Base-by-base conservation (phyloP, 2,797 vertebrate genomes). In the Poecilia picta region DNA sequence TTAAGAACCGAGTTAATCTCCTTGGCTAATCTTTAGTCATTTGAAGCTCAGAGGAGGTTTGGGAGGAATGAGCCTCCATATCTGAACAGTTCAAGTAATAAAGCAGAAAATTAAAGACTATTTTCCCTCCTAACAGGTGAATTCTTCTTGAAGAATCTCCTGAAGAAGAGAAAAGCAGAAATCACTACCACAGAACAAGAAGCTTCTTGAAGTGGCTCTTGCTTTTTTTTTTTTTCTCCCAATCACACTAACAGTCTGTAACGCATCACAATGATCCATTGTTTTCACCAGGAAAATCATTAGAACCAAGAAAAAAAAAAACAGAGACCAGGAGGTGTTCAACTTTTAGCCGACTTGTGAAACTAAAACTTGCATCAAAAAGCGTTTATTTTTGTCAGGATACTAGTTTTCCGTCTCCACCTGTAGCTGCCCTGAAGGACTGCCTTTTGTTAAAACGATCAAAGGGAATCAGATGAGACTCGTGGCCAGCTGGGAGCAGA, bases 121-220 rank as follows among this genome's bases (percentile, higher is more conserved):
- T 70, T 10, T 16, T 12, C 13, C 73, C 0, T 64, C 3, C 80
- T 53, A 18, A 77, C 85, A 99, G 98, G 98, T 57, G 98, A 99
- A 95, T 99, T 98, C 93, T 99, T 99, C 95, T 93, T 99, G 93
- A 99, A 98, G 95, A 98, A 98, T 88, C 94, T 99, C 45, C 94
- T 99, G 75, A 91, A 96, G 85, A 97, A 97, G 91, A 97, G 95
- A 88, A 97, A 96, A 93, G 93, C 88, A 73, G 96, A 97, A 87
- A 86, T 57, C 3, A n/a, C 68, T 1, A 13, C 49, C 5, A 64
- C 80, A 10, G 88, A 95, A 70, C 94, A 77, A 95, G 68, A 47
- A 49, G n/a, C 70, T 45, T 13, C 43, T 20, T n/a, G 12, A 72
- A 41, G 25, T 51, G 10, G 25, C 51, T 41, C 8, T 13, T 33